Percentiles rank a stretch among this genome's conserved stretches.
These are phyloP conservation scores for Erpobdella octoculata DNA, from an alignment of 2,888 invertebrate species.

Conservation along the genomic window DNA sequence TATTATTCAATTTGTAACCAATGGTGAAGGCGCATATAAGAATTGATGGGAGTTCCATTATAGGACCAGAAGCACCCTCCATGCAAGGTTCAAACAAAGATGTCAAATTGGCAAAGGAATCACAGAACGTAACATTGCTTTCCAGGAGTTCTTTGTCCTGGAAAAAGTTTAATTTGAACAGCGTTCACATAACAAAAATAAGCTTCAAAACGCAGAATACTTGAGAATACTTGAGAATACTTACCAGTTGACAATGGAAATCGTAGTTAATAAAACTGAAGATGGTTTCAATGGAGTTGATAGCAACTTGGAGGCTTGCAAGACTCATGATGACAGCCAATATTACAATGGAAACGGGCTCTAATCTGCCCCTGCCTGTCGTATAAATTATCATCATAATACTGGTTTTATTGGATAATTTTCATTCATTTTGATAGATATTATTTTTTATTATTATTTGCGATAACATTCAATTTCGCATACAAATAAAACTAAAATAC, in stretches of 20 bases:
- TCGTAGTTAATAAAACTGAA: slow-evolving; percentile 33
- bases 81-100: slow-evolving; percentile 18
- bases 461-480: background rate
- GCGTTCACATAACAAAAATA: background rate
- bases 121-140: slow-evolving; percentile 10
- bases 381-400: background rate
- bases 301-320: slow-evolving; percentile 47
- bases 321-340: slow-evolving; percentile 50
- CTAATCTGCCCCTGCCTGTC: slow-evolving; percentile 44
- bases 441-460: background rate
- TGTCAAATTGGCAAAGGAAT: slow-evolving; percentile 5
- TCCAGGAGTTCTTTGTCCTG: background rate
- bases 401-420: background rate
- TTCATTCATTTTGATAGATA: background rate
- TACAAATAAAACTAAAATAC: background rate
- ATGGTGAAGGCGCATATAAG: slow-evolving; percentile 44
- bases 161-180: background rate
- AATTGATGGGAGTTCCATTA: slow-evolving; percentile 36
- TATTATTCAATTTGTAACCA: slow-evolving; percentile 38
- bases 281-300: slow-evolving; percentile 48
- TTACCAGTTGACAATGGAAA: slow-evolving; percentile 1
- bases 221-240: background rate
- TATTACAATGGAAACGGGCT: slow-evolving; percentile 48
- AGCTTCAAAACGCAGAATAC: background rate
- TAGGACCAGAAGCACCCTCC: slow-evolving; percentile 24